Evolutionary conservation across 2,888 invertebrate genomes (phyloP).

Genomic region (Xiphydria camelus): DNA sequence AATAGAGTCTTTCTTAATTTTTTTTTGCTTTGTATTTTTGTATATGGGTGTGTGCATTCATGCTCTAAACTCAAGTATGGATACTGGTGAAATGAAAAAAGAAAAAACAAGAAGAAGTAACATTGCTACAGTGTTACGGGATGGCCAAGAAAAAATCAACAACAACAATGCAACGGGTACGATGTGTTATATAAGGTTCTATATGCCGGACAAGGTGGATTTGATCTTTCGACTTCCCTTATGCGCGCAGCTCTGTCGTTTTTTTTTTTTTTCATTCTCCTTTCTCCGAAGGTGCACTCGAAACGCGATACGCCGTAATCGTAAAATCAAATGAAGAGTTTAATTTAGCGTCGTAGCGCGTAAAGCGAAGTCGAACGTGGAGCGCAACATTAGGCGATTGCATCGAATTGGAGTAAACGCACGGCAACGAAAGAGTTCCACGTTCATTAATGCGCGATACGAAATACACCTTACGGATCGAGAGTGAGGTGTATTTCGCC

Average conservation of each 20-base stretch:
- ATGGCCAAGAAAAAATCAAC: constrained; percentile 22
- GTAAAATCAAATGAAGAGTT: too few relatives aligned
- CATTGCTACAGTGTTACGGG: constrained; percentile 34
- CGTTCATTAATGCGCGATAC: too few relatives aligned
- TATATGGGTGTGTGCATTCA: constrained; percentile 34
- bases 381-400: too few relatives aligned
- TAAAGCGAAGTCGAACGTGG: too few relatives aligned
- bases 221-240: too few relatives aligned
- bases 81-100: constrained; percentile 22
- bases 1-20: constrained; percentile 17
- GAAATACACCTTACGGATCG: too few relatives aligned
- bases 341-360: too few relatives aligned
- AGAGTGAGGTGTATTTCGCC: not conserved
- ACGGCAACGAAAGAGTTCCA: too few relatives aligned
- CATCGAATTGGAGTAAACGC: too few relatives aligned
- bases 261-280: not conserved
- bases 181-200: constrained; percentile 39
- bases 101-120: constrained; percentile 18
- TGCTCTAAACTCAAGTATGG: constrained; percentile 30
- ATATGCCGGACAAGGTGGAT: constrained; percentile 45
- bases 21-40: constrained; percentile 28
- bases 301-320: too few relatives aligned
- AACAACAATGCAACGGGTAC: constrained; percentile 39
- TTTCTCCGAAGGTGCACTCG: not conserved
- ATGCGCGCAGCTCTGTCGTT: too few relatives aligned